Evolutionary conservation across 1,140 invertebrate species (phyloP).

Genomic region (Scaptodrosophila lebanonensis): DNA sequence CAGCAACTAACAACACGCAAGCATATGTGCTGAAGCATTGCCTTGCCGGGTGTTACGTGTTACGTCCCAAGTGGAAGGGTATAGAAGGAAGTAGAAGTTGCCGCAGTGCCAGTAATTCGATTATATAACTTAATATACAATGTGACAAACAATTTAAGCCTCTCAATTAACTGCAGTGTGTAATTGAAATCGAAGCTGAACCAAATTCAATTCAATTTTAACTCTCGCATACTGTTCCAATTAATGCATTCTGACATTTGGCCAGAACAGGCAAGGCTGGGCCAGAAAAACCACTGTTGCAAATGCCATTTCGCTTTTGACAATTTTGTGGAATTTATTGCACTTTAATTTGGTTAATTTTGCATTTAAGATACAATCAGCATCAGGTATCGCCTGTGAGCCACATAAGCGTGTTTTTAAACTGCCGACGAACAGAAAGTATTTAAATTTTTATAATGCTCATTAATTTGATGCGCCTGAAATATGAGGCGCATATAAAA

Average conservation of each 20-base stretch:
- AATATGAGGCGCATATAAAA: constrained; percentile 30
- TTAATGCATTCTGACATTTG: constrained; percentile 40
- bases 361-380: constrained; percentile 1
- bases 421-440: background rate
- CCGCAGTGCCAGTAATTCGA: too few species aligned
- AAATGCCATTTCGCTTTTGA: constrained; percentile 10
- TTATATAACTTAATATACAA: too few species aligned
- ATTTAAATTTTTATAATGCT: constrained; percentile 16
- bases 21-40: constrained; percentile 30
- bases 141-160: too few species aligned
- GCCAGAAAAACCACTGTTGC: too few species aligned
- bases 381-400: constrained; percentile 7
- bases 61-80: constrained; percentile 10
- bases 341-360: constrained; percentile 34
- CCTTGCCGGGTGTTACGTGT: constrained; percentile 3
- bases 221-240: too few species aligned
- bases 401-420: too few species aligned
- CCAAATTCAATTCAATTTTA: too few species aligned
- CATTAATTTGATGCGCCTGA: constrained; percentile 41
- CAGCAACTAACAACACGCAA: constrained; percentile 35
- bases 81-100: constrained; percentile 17
- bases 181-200: too few species aligned
- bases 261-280: too few species aligned
- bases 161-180: too few species aligned
- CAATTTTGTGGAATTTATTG: constrained; percentile 18